Base-by-base conservation (phyloP, 2,888 invertebrate species). In the Linyphia triangularis region DNA sequence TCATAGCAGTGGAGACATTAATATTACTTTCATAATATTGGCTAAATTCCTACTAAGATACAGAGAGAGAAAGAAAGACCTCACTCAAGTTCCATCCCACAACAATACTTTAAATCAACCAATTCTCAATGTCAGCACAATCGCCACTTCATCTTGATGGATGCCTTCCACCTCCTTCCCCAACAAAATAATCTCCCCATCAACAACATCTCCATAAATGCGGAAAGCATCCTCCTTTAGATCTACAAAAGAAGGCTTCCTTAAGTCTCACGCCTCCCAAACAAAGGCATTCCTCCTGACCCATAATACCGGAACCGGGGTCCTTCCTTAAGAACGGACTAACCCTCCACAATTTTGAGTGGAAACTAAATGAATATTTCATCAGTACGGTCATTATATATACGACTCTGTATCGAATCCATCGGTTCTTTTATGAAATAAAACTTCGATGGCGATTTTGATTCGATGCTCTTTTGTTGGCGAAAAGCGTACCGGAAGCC, bases 391-490 rank as follows among this genome's bases (percentile, higher is more conserved):
- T 43, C 63, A 72, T 82, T 70, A 82, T 63, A 61, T 72, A 72
- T 82, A 72, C 72, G 82, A 37, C 72, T 82, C 61, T 26, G 72
- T 28, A 24, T 43, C 72, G 72, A 82, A 82, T 82, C 82, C 72
- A n/a, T n/a, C 57, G n/a, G 37, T 13, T 16, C 57, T 65, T 26
- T 70, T 40, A 2, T 1, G 6, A 67, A 65, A 30, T 26, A 77
- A 77, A 77, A 37, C 70, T 70, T 63, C 61, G 77, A 77, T 61
- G 24, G 72, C 72, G 63, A 72, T 82, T 82, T 72, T 63, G 82
- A 82, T 82, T 82, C 82, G 63, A 82, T 82, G 37, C 37, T 61
- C 82, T 82, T 77, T 72, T 82, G 82, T 82, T 63, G 82, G 1
- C 19, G 79, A 79, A 77, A 79, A 79, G 79, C 79, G 51, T 59